Conservation (phyloP, 2,113 vertebrate species). For the Boleophthalmus pectinirostris region DNA sequence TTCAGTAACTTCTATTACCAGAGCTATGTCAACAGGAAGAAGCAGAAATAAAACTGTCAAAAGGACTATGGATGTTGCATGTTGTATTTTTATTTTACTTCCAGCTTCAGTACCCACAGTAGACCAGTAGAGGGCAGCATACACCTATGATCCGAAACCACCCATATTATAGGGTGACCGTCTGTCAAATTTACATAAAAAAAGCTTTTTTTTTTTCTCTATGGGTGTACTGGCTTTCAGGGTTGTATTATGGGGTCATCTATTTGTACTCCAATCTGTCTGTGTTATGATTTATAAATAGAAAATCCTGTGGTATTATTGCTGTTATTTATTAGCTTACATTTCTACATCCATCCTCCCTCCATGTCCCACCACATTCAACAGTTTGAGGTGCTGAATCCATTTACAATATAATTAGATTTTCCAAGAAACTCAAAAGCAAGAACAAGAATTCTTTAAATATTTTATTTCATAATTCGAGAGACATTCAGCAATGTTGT, state of each 20-base stretch:
- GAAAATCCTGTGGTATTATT: no score
- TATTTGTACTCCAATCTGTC: no score
- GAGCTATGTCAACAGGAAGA: constrained; percentile 69
- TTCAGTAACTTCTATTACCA: constrained; percentile 77
- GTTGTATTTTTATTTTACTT: not conserved
- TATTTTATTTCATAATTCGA: constrained; percentile 74
- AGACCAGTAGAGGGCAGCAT: constrained; percentile 62
- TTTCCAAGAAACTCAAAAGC: not conserved
- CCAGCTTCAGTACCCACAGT: constrained; percentile 4
- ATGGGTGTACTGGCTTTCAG: no score
- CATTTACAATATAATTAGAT: not conserved
- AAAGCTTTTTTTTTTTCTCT: no score
- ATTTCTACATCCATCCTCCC: no score
- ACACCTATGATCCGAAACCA: not conserved
- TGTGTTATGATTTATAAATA: not conserved
- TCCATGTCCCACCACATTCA: no score
- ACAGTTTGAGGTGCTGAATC: no score
- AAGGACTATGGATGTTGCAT: not conserved
- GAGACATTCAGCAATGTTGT: constrained; percentile 76
- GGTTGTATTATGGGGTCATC: no score
- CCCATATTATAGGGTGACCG: not conserved
- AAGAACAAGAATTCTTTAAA: constrained; percentile 36
- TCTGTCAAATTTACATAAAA: no score
- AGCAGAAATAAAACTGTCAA: constrained; percentile 56
- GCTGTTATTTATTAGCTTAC: no score